Evolutionary conservation across 1,140 invertebrate genomes (phyloP).

Genomic region (Solenopsis invicta): DNA sequence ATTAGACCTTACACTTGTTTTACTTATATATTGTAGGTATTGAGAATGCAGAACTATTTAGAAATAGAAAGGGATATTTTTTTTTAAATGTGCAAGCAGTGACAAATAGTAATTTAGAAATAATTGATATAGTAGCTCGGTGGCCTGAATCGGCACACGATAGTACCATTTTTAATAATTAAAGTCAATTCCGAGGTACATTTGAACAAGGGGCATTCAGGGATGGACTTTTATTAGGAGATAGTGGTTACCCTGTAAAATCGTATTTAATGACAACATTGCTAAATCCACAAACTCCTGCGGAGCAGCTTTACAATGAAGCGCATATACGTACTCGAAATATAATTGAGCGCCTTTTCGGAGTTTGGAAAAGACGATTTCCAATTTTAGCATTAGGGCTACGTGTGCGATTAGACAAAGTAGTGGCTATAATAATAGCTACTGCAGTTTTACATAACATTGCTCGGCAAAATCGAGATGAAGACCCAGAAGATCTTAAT

Average conservation of each 20-base stretch:
- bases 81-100: slow-evolving; percentile 67
- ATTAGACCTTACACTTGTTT: neutral
- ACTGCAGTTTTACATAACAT: too few species aligned
- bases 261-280: slow-evolving; percentile 10
- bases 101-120: slow-evolving; percentile 78
- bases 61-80: slow-evolving; percentile 84
- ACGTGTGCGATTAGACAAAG: too few species aligned
- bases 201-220: neutral
- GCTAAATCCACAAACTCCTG: neutral
- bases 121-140: slow-evolving; percentile 81
- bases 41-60: slow-evolving; percentile 81
- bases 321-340: slow-evolving; percentile 23
- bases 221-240: slow-evolving; percentile 31
- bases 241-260: slow-evolving; percentile 16
- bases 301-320: neutral
- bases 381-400: too few species aligned
- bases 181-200: neutral
- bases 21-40: slow-evolving; percentile 72
- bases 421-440: too few species aligned
- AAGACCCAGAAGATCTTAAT: too few species aligned
- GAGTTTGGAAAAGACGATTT: too few species aligned
- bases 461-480: too few species aligned
- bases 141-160: slow-evolving; percentile 81
- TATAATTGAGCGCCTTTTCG: neutral
- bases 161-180: slow-evolving; percentile 77